Evolutionary conservation across 2,113 vertebrate genomes (phyloP), one percentile per base, ranked within the genome.

Genomic region (Indri indri): DNA sequence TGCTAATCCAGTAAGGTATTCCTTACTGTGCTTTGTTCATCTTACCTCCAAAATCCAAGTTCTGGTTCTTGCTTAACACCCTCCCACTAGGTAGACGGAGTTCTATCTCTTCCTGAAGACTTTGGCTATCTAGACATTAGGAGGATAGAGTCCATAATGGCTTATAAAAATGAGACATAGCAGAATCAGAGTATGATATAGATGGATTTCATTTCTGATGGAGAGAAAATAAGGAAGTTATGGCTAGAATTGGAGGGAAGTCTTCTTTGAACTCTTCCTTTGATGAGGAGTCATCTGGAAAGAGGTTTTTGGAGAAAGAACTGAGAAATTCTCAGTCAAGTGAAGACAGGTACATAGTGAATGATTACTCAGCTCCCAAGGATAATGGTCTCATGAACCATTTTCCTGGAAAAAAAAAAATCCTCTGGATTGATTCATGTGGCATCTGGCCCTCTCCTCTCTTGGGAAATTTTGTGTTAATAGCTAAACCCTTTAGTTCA

Each of bases 191-290:
- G 4, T 32, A 25, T n/a, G 32, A 40, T 2, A 70, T 34, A 87
- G 45, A 40, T 76, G 23, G 10, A 14, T 6, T 68, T 65, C 14
- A 17, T 61, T 86, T 89, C 13, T 50, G 8, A 57, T 45, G 9
- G 30, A 76, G 6, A 73, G 27, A 5, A 34, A 91, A 70, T 52
- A 70, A 74, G 16, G 12, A 66, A 52, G 4, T 73, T 50, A 63
- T 52, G 1, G 3, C 30, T 82, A 17, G 6, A n/a, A 66, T 7
- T 61, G 8, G 27, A 30, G 4, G 10, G 6, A 2, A 5, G 3
- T 68, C 37, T 42, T 79, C 42, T 70, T 73, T 50, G 23, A 10
- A 65, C 3, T 25, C 54, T 22, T 54, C 52, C 52, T 54, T 2
- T 45, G 8, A 37, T 68, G 32, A 27, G 8, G 3, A 89, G 6